Evolutionary conservation across 2,797 vertebrate genomes (phyloP).

Genomic region (Esox lucius): DNA sequence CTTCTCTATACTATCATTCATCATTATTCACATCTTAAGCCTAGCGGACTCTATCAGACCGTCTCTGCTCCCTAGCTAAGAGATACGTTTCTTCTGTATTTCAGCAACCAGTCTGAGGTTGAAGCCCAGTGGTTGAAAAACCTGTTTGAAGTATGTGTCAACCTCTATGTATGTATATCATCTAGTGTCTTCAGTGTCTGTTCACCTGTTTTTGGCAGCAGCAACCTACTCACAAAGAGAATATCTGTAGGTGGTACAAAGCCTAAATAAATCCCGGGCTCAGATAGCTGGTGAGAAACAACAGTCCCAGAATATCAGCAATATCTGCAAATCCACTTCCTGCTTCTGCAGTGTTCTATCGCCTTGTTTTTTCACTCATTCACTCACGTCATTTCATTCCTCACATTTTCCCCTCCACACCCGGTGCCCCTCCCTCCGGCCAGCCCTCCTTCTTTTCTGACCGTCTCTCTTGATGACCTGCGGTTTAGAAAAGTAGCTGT

Average conservation of each 20-base stretch:
- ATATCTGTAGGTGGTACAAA: not conserved
- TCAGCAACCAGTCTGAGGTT: not conserved
- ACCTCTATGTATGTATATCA: not conserved
- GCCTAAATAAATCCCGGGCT: not conserved
- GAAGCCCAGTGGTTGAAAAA: not conserved
- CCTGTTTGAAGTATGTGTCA: not conserved
- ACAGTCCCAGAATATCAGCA: conserved; percentile 53
- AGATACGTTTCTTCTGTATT: not conserved
- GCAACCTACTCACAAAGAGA: not conserved
- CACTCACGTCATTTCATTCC: conserved; percentile 14
- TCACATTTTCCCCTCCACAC: not conserved
- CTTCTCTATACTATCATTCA: not conserved
- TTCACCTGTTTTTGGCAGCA: not conserved
- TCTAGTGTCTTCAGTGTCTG: not conserved
- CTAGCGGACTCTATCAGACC: not conserved
- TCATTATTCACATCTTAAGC: not conserved
- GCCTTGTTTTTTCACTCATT: not conserved
- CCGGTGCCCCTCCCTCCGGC: not conserved
- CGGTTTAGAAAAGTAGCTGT: conserved; percentile 67
- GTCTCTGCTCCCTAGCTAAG: not conserved
- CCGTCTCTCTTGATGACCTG: conserved; percentile 56
- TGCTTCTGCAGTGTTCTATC: not conserved
- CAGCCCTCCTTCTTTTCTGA: conserved; percentile 32
- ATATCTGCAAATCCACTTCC: conserved; percentile 34
- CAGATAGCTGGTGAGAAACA: not conserved